Percentiles rank a stretch among this genome's conserved stretches.
phyloP scores from a whole-genome alignment of 2,888 invertebrate species.

The Cantharis flavilabris region DNA sequence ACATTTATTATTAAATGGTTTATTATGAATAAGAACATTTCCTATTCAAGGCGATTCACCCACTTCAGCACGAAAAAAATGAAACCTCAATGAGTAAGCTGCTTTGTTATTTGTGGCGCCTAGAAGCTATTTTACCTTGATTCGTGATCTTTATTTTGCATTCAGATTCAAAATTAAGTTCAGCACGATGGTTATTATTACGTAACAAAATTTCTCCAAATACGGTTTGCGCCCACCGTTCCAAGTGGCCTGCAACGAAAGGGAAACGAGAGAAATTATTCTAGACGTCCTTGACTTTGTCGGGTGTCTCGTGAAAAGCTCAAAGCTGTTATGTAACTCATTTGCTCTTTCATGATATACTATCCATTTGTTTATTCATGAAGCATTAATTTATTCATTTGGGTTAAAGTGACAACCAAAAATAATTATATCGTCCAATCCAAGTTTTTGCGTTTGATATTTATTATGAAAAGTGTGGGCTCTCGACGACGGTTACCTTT shows the following conservation, averaged over 20 bases:
- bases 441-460: neutral
- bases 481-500: neutral
- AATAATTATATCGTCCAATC: neutral
- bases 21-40: neutral
- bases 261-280: constrained; percentile 11
- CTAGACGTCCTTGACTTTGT: constrained; percentile 19
- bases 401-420: neutral
- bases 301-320: constrained; percentile 3
- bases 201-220: constrained; percentile 9
- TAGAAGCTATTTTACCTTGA: neutral
- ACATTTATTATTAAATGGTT: constrained; percentile 8
- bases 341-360: neutral
- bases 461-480: neutral
- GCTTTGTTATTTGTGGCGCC: neutral
- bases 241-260: neutral
- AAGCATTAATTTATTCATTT: neutral
- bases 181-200: neutral
- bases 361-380: neutral
- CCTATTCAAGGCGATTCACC: constrained; percentile 22
- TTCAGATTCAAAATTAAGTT: neutral
- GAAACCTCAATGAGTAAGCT: neutral
- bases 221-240: constrained; percentile 1
- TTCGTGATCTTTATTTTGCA: neutral
- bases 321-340: neutral
- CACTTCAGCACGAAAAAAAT: constrained; percentile 1